Evolutionary conservation across 1,140 invertebrate species (phyloP).

Genomic region (Bombus waltoni): DNA sequence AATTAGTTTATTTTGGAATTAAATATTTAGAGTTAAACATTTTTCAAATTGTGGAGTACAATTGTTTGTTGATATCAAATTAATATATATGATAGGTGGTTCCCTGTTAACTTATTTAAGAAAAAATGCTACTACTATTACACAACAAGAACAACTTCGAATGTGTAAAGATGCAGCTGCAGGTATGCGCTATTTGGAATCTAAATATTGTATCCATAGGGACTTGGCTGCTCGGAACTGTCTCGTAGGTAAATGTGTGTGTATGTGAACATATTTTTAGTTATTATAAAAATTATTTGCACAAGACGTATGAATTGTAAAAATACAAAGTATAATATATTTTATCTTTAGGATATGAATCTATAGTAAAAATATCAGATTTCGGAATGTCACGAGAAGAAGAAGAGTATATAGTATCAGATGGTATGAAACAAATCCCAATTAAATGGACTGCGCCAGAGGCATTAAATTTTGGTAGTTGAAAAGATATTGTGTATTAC

Average conservation of each 20-base stretch:
- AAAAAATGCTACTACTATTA: slow-evolving; percentile 88
- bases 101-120: slow-evolving; percentile 94
- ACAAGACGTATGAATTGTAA: no score
- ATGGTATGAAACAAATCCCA: slow-evolving; percentile 99
- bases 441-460: slow-evolving; percentile 99
- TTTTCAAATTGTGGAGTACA: neutral
- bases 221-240: slow-evolving; percentile 98
- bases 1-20: neutral
- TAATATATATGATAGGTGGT: slow-evolving; percentile 85
- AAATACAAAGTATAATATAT: neutral
- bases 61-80: slow-evolving; percentile 14
- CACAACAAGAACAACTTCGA: slow-evolving; percentile 89
- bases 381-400: slow-evolving; percentile 99
- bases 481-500: neutral
- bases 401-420: slow-evolving; percentile 98
- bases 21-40: neutral
- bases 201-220: slow-evolving; percentile 97
- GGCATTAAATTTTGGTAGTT: slow-evolving; percentile 95
- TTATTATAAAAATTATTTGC: neutral
- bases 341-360: slow-evolving; percentile 86
- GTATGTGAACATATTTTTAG: slow-evolving; percentile 22
- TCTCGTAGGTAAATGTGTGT: slow-evolving; percentile 87
- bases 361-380: slow-evolving; percentile 97
- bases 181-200: slow-evolving; percentile 98
- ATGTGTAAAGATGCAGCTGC: slow-evolving; percentile 97